Evolutionary conservation across 2,113 vertebrate species (phyloP), one percentile per base, ranked within the genome.

Genomic region (Setophaga petechia): DNA sequence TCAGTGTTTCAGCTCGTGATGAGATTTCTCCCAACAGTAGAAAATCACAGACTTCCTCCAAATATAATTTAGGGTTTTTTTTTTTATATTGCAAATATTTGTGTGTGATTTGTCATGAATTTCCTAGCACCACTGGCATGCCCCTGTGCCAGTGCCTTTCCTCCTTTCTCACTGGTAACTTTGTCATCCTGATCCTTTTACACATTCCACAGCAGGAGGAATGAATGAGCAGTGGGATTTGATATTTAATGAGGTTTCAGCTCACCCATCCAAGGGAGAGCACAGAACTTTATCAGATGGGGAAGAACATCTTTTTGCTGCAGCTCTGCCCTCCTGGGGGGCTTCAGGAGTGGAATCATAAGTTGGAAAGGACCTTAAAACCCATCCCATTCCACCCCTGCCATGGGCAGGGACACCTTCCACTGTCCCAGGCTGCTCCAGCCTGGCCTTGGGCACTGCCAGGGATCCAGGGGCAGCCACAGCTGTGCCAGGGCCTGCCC

Each of bases 41-140:
- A 84, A 95, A 92, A 92, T 89, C 89, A 65, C 71, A 94, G 41
- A 52, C 76, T 95, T 94, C 49, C 58, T 90, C 63, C 43, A 54
- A 92, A 83, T 82, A 87, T 17, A 33, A 83, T 84, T 72, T 84
- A 75, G 65, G 16, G 4, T 11, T 12, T 9, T 24, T 12, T 9
- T 24, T 17, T 31, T 28, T 17, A 18, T 51, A 52, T 30, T 35
- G 11, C 62, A 76, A 77, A 73, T 94, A 88, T 90, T 94, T 80
- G 63, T 66, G 68, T 87, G 67, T 83, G 58, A 41, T 89, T 90
- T 86, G 72, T 52, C n/a, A 12, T 49, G 31, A 44, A 31, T 90
- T 88, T 85, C 35, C 67, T 61, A 51, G 66, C 75, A 49, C 54
- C 8, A 14, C 14, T 61, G 54, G 15, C 16, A 12, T 8, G 6